A percentile compares a stretch with the other conserved stretches of the same genome.
Conservation (phyloP, 2,113 vertebrate genomes). For the Ailuropoda melanoleuca region DNA sequence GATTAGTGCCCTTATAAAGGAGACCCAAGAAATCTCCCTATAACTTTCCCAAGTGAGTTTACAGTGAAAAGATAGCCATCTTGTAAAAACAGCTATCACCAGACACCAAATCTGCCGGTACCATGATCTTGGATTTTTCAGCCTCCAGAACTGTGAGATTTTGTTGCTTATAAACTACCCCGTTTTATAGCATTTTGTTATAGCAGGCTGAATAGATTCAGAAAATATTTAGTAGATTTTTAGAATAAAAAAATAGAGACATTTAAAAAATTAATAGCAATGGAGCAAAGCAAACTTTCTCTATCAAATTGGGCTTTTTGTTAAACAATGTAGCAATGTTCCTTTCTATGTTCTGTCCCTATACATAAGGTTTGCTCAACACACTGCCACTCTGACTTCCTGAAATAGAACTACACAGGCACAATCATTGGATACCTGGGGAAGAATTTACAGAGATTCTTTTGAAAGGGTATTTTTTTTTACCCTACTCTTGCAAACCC, state of each 20-base stretch:
- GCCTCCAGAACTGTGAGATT: not conserved
- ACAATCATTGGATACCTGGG: not conserved
- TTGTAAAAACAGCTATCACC: not conserved
- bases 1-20: not conserved
- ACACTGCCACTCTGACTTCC: not conserved
- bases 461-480: not conserved
- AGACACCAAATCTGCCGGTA: not conserved
- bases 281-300: not conserved
- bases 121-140: not conserved
- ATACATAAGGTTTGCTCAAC: not conserved
- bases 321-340: not conserved
- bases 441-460: not conserved
- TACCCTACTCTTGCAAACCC: not conserved
- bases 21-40: not conserved
- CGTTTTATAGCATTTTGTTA: not conserved
- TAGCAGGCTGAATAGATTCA: not conserved
- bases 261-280: not conserved
- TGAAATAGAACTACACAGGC: not conserved
- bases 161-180: not conserved
- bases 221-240: not conserved
- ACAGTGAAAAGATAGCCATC: not conserved
- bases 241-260: not conserved
- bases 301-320: not conserved
- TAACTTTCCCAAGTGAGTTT: not conserved
- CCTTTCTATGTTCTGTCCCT: not conserved